Evolutionary conservation across 2,113 vertebrate species (phyloP).

Genomic region (Sterrhoptilus dennistouni): DNA sequence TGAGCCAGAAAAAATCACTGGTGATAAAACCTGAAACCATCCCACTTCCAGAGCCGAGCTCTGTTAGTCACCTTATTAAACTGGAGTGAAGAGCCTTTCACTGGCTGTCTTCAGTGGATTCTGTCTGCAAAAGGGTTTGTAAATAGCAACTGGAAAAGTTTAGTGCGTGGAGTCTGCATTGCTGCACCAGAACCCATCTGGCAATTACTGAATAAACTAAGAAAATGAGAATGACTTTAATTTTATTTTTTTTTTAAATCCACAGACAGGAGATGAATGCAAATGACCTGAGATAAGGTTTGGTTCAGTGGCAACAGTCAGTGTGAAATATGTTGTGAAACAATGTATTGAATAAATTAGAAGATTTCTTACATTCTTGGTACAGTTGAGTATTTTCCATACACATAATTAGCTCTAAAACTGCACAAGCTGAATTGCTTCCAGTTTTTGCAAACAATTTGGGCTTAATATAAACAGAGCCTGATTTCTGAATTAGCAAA

Average conservation of each 20-base stretch:
- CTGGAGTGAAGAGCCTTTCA: slow-evolving; percentile 6
- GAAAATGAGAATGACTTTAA: slow-evolving; percentile 25
- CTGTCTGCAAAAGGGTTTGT: slow-evolving; percentile 1
- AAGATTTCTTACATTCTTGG: slow-evolving; percentile 62
- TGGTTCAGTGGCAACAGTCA: slow-evolving; percentile 63
- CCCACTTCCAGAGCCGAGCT: not conserved
- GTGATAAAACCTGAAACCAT: not conserved
- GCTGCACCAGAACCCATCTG: slow-evolving; percentile 47
- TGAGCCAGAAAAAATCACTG: not conserved
- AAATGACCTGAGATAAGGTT: slow-evolving; percentile 66
- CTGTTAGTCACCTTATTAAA: not conserved
- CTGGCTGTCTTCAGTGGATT: not conserved
- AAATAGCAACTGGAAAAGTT: slow-evolving; percentile 46
- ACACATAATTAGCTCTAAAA: slow-evolving; percentile 60
- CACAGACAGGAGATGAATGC: slow-evolving; percentile 63
- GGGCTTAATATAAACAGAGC: slow-evolving; percentile 57
- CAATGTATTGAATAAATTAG: slow-evolving; percentile 63
- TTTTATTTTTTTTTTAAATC: slow-evolving; percentile 33
- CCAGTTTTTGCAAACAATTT: slow-evolving; percentile 67
- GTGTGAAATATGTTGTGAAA: slow-evolving; percentile 65
- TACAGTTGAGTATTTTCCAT: slow-evolving; percentile 62
- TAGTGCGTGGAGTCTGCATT: not conserved
- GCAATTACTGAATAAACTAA: slow-evolving; percentile 53
- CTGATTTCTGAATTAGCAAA: slow-evolving; percentile 53
- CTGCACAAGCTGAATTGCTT: slow-evolving; percentile 70